These are phyloP conservation scores for Spodoptera frugiperda DNA, from an alignment of 1,140 invertebrate genomes.

Conservation along the genomic window DNA sequence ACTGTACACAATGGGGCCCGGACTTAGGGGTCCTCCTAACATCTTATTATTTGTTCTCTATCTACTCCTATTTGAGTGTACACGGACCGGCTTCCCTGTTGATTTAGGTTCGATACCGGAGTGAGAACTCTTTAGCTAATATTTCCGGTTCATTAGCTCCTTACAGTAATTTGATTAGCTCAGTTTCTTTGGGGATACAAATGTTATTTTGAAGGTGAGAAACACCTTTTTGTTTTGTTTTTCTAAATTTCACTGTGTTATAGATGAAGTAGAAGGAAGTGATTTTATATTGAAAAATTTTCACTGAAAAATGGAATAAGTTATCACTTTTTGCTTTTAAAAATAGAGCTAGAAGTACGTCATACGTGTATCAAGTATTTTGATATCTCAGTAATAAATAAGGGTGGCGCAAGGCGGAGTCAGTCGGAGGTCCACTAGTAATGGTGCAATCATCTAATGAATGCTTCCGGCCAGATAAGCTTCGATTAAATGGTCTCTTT, in stretches of 20 bases:
- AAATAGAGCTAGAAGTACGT: too few relatives aligned
- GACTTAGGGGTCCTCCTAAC: constrained; percentile 5
- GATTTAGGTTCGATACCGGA: constrained; percentile 69
- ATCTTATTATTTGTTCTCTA: constrained; percentile 57
- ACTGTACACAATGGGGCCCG: constrained; percentile 6
- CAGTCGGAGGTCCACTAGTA: constrained; percentile 73
- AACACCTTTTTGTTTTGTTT: background rate
- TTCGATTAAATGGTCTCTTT: constrained; percentile 85
- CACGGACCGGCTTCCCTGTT: constrained; percentile 63
- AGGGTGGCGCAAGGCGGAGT: constrained; percentile 58
- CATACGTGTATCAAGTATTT: constrained; percentile 33
- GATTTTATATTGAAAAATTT: too few relatives aligned
- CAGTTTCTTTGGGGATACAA: background rate
- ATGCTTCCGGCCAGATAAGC: constrained; percentile 85
- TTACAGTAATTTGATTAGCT: constrained; percentile 34
- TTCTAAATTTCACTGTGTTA: background rate
- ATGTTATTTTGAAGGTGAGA: background rate
- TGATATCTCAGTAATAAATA: constrained; percentile 60
- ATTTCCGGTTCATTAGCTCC: constrained; percentile 34
- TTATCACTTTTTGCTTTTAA: too few relatives aligned
- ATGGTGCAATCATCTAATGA: constrained; percentile 85
- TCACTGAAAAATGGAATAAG: too few relatives aligned
- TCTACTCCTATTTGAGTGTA: constrained; percentile 63
- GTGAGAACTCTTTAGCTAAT: constrained; percentile 40
- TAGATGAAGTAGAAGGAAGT: too few relatives aligned